Evolutionary conservation across 2,797 vertebrate species (phyloP).

Genomic region (Periparus ater): DNA sequence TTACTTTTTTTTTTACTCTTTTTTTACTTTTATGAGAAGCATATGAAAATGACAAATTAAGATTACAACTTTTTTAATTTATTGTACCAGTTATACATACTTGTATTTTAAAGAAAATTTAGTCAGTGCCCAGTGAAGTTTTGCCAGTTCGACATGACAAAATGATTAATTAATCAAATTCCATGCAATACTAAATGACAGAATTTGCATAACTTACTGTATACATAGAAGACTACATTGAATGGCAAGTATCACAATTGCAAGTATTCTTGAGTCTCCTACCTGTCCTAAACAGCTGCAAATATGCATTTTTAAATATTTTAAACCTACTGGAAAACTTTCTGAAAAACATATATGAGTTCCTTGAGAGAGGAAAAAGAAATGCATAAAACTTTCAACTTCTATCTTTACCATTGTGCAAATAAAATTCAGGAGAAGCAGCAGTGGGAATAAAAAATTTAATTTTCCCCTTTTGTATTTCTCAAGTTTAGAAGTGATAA

Average conservation of each 20-base stretch:
- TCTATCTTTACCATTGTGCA: rapidly evolving
- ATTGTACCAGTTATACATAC: background rate
- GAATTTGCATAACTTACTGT: background rate
- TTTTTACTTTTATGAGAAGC: background rate
- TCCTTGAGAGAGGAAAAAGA: background rate
- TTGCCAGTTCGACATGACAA: background rate
- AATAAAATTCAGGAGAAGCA: background rate
- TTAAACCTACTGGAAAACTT: background rate
- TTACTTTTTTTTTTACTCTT: background rate
- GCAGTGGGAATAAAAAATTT: background rate
- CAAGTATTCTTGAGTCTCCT: background rate
- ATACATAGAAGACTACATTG: background rate
- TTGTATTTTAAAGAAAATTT: background rate
- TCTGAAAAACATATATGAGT: background rate
- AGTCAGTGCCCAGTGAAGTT: background rate
- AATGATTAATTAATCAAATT: background rate
- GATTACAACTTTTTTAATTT: background rate
- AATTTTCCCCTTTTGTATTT: background rate
- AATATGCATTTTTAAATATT: background rate
- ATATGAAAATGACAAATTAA: background rate
- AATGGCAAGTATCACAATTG: background rate
- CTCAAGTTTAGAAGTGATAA: background rate
- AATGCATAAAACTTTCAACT: background rate
- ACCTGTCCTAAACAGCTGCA: background rate
- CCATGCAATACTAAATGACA: background rate